Base-by-base conservation (phyloP, 1,140 invertebrate species). In the Matsumurasca onukii region DNA sequence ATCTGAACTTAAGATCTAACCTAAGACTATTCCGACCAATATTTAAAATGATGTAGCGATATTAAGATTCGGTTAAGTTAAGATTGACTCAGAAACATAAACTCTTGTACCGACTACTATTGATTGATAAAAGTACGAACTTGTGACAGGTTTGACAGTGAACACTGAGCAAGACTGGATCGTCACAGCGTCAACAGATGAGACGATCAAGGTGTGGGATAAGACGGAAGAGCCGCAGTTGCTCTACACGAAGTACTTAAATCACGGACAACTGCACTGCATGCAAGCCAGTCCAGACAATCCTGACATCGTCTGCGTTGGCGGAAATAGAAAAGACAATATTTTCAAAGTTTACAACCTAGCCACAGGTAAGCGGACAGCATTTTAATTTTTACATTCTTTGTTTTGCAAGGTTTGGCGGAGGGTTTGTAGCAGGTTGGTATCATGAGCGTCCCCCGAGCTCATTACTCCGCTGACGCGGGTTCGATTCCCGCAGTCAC, bases 311-410 rank as follows among this genome's bases (percentile, higher is more conserved):
- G 84, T 95, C 74, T 88, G 88, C 49, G 80, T 89, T 69, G 94
- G 94, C 49, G 94, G 94, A 0, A 92, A 94, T 76, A 91, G 92
- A 73, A 91, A 92, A 73, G 84, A 88, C 25, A 85, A 91, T 71
- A 89, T 89, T 80, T 88, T 94, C 67, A 87, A 88, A 73, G 83
- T 96, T 2, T 87, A 88, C 75, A 87, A 97, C 30, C 25, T 59
- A 20, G 3, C 5, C 5, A 51, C 49, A 51, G 49, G 49, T 51
- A 51, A n/a, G n/a, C n/a, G n/a, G n/a, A n/a, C n/a, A n/a, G n/a
- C n/a, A n/a, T n/a, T n/a, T n/a, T n/a, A n/a, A n/a, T n/a, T n/a
- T n/a, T n/a, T n/a, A n/a, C n/a, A n/a, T n/a, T n/a, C n/a, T n/a
- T n/a, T n/a, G n/a, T n/a, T n/a, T n/a, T n/a, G n/a, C n/a, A n/a